A percentile compares a stretch with the other conserved stretches of the same genome.
These are phyloP conservation scores for Vandiemenella viatica DNA, from an alignment of 2,888 invertebrate species.

Conservation along the genomic window DNA sequence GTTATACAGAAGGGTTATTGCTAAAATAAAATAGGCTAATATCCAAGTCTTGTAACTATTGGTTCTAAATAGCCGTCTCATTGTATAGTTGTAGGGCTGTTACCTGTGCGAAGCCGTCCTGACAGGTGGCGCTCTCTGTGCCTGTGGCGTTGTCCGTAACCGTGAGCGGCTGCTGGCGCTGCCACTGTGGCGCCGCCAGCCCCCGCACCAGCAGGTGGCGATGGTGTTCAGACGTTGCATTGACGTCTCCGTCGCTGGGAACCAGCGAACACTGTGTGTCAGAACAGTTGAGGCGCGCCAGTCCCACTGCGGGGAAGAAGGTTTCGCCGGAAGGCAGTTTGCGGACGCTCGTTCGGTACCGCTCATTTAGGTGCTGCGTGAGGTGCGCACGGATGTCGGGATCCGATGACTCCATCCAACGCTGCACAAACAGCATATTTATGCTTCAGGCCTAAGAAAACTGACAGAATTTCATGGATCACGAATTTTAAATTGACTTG, in stretches of 20 bases:
- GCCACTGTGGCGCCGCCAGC: too few relatives aligned
- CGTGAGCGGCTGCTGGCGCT: not conserved
- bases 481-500: too few relatives aligned
- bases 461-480: too few relatives aligned
- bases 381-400: not conserved
- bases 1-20: too few relatives aligned
- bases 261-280: not conserved
- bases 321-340: not conserved
- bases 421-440: too few relatives aligned
- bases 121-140: not conserved
- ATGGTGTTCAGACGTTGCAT: not conserved
- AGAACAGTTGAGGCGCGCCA: not conserved
- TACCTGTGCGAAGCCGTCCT: not conserved
- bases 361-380: not conserved
- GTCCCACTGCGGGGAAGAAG: not conserved
- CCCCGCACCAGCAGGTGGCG: not conserved
- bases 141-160: not conserved
- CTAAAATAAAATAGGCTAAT: too few relatives aligned
- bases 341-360: not conserved
- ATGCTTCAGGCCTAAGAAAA: too few relatives aligned
- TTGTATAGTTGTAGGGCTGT: too few relatives aligned
- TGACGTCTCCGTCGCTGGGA: not conserved
- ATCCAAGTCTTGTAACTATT: too few relatives aligned
- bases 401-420: too few relatives aligned
- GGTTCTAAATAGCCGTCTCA: too few relatives aligned